Base-by-base conservation (phyloP, 1,140 invertebrate genomes). In the Pachypsylla venusta region DNA sequence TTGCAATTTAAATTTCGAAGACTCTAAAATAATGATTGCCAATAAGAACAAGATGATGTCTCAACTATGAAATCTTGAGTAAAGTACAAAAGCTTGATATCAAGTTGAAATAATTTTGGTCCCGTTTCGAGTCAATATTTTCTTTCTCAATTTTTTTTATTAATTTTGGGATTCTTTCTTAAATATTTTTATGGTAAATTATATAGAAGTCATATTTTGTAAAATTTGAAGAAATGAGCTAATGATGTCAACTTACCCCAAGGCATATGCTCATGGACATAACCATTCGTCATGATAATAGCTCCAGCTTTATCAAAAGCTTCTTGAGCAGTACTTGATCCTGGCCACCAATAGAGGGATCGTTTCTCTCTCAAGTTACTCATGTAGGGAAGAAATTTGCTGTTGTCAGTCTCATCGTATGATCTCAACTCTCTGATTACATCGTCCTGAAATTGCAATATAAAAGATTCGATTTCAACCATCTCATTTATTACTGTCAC, bases 221-320 rank as follows among this genome's bases (percentile, higher is more conserved):
- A 13, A 57, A 48, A 22, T 19, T 40, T 40, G 10, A 12, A 12
- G n/a, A 4, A 54, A 54, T 56, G 24, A 56, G 39, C 16, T 24
- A 54, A 22, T 58, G 4, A 1, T 26, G 4, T 2, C 2, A 69
- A 80, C 79, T 80, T 77, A 84, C 82, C 68, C 62, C 77, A 72
- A 39, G 79, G 77, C 53, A 75, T 73, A 59, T 75, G 72, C 58
- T 79, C 73, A 60, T 77, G 75, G 2, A 83, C 73, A 59, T 77
- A 73, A 60, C 80, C 84, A 69, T 90, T 89, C 7, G 85, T 87
- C 42, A 89, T 67, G 30, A 91, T 75, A 3, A 87, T 78, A 1
- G 86, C 79, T 53, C 88, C 87, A 26, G 83, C 80, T 73, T 86
- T 84, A 82, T 89, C 69, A 64, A 83, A 83, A 59, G 82, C 79